phyloP scores from a whole-genome alignment of 2,888 invertebrate genomes.

The Morinoia aosen region DNA sequence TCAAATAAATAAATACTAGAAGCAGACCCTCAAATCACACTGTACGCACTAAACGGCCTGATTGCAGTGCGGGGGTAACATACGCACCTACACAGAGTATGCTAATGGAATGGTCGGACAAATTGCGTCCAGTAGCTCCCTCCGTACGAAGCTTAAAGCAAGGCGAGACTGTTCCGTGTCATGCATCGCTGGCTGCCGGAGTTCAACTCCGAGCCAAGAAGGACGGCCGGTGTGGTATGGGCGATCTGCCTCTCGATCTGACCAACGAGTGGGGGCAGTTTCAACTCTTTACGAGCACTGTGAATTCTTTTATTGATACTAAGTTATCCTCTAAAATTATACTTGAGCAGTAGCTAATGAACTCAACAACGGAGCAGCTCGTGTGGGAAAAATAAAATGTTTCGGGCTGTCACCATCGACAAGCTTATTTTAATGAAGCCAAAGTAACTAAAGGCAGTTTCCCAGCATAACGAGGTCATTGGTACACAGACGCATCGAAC shows the following conservation, averaged over 20 bases:
- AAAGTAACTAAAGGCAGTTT: not conserved
- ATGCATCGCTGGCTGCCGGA: constrained; percentile 12
- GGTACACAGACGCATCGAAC: not conserved
- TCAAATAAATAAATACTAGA: constrained; percentile 3
- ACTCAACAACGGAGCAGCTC: not conserved
- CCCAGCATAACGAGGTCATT: not conserved
- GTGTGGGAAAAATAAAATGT: not conserved
- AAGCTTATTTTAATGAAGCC: not conserved
- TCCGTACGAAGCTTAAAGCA: not conserved
- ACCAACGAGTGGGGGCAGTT: not conserved
- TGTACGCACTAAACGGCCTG: not conserved
- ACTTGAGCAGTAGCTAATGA: not conserved
- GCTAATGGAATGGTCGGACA: constrained; percentile 41
- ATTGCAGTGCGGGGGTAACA: constrained; percentile 21
- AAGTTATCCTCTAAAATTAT: not conserved
- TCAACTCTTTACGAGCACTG: constrained; percentile 6
- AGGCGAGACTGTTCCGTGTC: not conserved
- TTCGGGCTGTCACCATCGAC: not conserved
- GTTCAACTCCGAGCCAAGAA: not conserved
- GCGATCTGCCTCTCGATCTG: not conserved
- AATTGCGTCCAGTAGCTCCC: constrained; percentile 36
- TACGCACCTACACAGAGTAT: constrained; percentile 30
- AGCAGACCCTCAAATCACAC: not conserved
- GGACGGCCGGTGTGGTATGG: not conserved
- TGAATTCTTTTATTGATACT: not conserved